Percentiles rank a stretch among this genome's conserved stretches.
Conservation (phyloP, 2,888 invertebrate genomes). For the Nowickia ferox region DNA sequence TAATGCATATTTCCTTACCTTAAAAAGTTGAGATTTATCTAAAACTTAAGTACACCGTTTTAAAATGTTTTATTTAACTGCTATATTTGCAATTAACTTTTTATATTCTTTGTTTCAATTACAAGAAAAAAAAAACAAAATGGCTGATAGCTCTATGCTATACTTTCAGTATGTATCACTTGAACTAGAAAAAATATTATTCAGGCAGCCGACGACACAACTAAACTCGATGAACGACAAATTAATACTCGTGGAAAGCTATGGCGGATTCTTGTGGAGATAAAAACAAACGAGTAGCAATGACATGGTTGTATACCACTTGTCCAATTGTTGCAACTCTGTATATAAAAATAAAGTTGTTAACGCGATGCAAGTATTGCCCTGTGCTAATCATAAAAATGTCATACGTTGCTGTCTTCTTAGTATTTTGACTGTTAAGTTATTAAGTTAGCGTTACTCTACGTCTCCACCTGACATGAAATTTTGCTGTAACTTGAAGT, state of each 20-base stretch:
- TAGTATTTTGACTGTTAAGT: too few species aligned
- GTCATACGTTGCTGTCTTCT: too few species aligned
- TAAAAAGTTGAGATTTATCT: not conserved
- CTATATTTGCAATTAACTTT: not conserved
- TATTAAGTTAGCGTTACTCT: too few species aligned
- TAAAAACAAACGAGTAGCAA: conserved; percentile 30
- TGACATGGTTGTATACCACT: conserved; percentile 23
- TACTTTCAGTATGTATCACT: conserved; percentile 54
- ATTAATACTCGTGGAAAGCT: conserved; percentile 56
- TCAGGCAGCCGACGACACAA: conserved; percentile 37
- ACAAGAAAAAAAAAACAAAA: conserved; percentile 63
- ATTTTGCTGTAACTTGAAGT: too few species aligned
- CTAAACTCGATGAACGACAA: conserved; percentile 61
- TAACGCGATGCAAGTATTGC: not conserved
- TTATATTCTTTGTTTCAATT: conserved; percentile 11
- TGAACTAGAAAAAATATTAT: conserved; percentile 1
- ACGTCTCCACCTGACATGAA: too few species aligned
- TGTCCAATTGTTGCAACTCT: not conserved
- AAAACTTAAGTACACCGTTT: not conserved
- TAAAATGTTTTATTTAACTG: not conserved
- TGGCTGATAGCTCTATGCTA: conserved; percentile 60
- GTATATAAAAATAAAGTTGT: not conserved
- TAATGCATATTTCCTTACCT: not conserved
- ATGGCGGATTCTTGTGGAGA: conserved; percentile 45
- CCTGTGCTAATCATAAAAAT: not conserved